Evolutionary conservation across 2,797 vertebrate species (phyloP).

Genomic region (Erithacus rubecula): DNA sequence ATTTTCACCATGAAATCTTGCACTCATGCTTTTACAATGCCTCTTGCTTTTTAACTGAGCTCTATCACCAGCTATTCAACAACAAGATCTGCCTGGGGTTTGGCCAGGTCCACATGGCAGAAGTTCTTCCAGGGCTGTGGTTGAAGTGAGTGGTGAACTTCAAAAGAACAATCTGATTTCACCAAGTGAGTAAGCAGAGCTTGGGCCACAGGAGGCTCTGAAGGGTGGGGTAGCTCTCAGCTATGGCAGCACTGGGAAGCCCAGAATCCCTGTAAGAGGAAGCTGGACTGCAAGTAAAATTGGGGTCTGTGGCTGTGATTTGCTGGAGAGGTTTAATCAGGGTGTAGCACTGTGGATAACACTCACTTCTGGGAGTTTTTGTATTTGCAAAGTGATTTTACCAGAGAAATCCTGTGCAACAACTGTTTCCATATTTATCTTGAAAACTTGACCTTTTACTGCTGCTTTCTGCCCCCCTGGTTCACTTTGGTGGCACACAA

Average conservation of each 20-base stretch:
- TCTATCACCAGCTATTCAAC: neutral
- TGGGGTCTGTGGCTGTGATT: neutral
- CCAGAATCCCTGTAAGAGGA: neutral
- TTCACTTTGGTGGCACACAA: neutral
- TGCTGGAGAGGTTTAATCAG: neutral
- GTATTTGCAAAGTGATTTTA: neutral
- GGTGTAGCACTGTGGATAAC: rapidly evolving
- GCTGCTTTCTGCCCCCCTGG: neutral
- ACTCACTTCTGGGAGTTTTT: neutral
- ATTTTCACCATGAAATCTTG: neutral
- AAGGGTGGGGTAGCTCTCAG: neutral
- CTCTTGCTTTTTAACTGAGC: neutral
- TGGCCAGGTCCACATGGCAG: rapidly evolving
- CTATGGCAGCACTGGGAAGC: neutral
- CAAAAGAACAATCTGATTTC: neutral
- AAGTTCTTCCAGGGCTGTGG: neutral
- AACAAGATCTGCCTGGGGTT: neutral
- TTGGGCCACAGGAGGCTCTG: neutral
- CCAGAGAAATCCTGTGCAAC: neutral
- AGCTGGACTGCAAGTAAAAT: neutral
- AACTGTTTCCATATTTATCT: neutral
- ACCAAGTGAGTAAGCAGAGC: neutral
- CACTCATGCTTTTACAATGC: neutral
- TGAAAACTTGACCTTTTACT: neutral
- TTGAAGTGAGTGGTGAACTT: neutral